Conservation (phyloP, 1,140 invertebrate genomes). For the Oncopodura yosiiana region DNA sequence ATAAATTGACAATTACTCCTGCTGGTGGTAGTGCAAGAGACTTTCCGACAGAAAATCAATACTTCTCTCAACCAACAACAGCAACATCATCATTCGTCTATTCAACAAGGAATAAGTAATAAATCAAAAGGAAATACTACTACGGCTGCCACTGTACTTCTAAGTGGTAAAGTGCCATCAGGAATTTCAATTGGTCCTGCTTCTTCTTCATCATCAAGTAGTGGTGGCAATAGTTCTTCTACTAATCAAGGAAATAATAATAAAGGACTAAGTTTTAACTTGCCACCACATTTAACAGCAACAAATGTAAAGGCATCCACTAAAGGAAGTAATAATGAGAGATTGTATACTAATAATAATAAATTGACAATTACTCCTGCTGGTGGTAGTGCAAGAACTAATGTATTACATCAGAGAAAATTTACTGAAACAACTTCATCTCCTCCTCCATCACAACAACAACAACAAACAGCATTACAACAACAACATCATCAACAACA, state of each 20-base stretch:
- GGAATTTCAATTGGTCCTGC: constrained; percentile 25
- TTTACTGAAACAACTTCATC: too few relatives aligned
- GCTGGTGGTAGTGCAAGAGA: too few relatives aligned
- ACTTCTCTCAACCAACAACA: background rate
- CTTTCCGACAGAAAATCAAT: background rate
- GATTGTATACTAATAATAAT: constrained; percentile 4
- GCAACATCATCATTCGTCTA: background rate
- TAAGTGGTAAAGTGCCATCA: constrained; percentile 24
- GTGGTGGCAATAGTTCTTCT: background rate
- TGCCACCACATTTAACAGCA: background rate
- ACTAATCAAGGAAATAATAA: too few relatives aligned
- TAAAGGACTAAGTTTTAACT: too few relatives aligned
- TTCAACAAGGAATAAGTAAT: background rate
- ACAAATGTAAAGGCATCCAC: background rate
- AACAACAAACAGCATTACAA: background rate
- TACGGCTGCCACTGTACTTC: constrained; percentile 1
- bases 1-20: constrained; percentile 1
- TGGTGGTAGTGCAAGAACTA: too few relatives aligned
- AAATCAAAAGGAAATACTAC: background rate
- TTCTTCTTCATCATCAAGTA: background rate
- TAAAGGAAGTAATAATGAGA: background rate
- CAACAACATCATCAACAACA: too few relatives aligned
- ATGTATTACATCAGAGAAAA: too few relatives aligned
- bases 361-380: constrained; percentile 1
- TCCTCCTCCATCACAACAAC: too few relatives aligned